Base-by-base conservation (phyloP, 2,797 vertebrate genomes). In the Betta splendens region DNA sequence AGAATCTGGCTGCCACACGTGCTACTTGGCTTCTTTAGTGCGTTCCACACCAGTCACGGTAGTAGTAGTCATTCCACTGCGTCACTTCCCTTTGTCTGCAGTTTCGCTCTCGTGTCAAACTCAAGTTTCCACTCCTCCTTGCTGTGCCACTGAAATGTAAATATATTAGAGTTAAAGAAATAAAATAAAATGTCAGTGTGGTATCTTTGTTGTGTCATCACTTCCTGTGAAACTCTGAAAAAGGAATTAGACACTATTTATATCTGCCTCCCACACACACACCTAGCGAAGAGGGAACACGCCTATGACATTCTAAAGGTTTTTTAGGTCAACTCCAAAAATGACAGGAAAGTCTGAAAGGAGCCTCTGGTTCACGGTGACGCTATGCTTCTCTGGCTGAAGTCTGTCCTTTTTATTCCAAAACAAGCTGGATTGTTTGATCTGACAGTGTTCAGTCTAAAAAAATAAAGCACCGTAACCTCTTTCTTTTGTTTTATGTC, bases 151-250 rank as follows among this genome's bases (percentile, higher is more conserved):
- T 12, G 42, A 63, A 54, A 8, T 69, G 55, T 74, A 43, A 63
- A 50, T 66, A 47, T 75, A n/a, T n/a, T n/a, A n/a, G n/a, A n/a
- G 49, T 69, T 18, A 42, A 49, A 76, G 18, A 23, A 13, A 6
- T 37, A 42, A 59, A 82, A 74, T 71, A 77, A 85, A 81, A 61
- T n/a, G 9, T 40, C 8, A n/a, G 0, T 15, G 38, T 58, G 22
- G 50, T 17, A 59, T 47, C 55, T 54, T 20, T 49, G 42, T 65
- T 7, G 2, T 45, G 45, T 72, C 9, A 25, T 65, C 54, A 31
- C 36, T 66, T 72, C 42, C 35, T 40, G 11, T 40, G 23, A 44
- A 52, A 45, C 39, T 9, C 4, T 28, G 5, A 44, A 36, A 69
- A 7, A 5, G 25, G 28, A 48, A 22, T 11, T 16, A 20, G 18